A percentile compares a stretch with the other conserved stretches of the same genome.
Conservation (phyloP, 2,888 invertebrate genomes). For the Rhamphomyia laevipes region DNA sequence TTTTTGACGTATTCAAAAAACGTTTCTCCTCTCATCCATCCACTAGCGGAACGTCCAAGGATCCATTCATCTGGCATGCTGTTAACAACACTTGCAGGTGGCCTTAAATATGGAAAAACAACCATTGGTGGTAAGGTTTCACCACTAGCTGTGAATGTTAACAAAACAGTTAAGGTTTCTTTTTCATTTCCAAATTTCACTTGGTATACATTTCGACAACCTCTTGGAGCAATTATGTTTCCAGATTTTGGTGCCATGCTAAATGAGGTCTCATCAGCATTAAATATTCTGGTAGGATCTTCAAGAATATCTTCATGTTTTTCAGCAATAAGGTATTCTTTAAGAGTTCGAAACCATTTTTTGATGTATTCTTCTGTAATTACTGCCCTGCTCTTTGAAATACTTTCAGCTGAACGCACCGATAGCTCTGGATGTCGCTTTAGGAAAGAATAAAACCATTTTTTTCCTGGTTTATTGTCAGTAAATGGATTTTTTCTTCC, state of each 20-base stretch:
- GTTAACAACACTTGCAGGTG: background rate
- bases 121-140: background rate
- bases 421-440: slow-evolving; percentile 2
- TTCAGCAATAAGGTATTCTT: background rate
- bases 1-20: slow-evolving; percentile 6
- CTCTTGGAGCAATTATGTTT: slow-evolving; percentile 1
- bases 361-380: slow-evolving; percentile 2
- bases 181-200: slow-evolving; percentile 3
- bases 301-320: slow-evolving; percentile 4
- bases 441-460: slow-evolving; percentile 3
- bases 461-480: slow-evolving; percentile 2
- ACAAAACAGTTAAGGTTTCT: slow-evolving; percentile 2
- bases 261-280: slow-evolving; percentile 4
- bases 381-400: slow-evolving; percentile 4
- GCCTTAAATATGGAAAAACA: background rate
- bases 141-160: slow-evolving; percentile 3
- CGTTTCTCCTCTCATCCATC: slow-evolving; percentile 5
- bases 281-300: slow-evolving; percentile 4
- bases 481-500: slow-evolving; percentile 2
- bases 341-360: slow-evolving; percentile 5
- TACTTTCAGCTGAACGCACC: background rate
- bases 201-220: background rate
- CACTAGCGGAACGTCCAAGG: slow-evolving; percentile 1
- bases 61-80: slow-evolving; percentile 5
- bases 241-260: slow-evolving; percentile 3